Evolutionary conservation across 2,888 invertebrate species (phyloP).

Genomic region (Zaprionus obscuricornis): DNA sequence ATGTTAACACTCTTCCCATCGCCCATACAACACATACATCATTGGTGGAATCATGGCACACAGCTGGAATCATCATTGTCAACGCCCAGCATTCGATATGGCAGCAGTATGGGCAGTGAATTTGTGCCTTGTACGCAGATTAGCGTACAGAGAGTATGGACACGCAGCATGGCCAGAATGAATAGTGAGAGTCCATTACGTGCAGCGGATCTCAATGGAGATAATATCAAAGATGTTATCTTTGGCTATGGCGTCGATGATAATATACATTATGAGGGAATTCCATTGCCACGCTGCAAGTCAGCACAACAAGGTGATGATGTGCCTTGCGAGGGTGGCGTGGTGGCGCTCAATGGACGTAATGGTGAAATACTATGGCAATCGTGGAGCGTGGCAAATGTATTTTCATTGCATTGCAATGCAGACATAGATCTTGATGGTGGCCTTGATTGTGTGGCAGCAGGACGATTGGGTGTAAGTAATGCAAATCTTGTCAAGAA

Average conservation of each 20-base stretch:
- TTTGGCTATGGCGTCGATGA: conserved; percentile 89
- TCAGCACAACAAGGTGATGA: conserved; percentile 87
- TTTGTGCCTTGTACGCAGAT: conserved; percentile 83
- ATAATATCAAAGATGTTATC: conserved; percentile 88
- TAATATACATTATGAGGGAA: conserved; percentile 84
- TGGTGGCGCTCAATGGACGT: conserved; percentile 89
- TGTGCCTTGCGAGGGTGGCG: conserved; percentile 89
- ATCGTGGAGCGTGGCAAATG: conserved; percentile 88
- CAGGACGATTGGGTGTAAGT: conserved; percentile 89
- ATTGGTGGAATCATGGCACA: conserved; percentile 84
- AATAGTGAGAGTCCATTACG: conserved; percentile 90
- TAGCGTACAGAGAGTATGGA: conserved; percentile 86
- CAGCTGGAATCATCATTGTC: conserved; percentile 31
- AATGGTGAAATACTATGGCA: conserved; percentile 90
- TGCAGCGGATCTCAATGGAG: conserved; percentile 88
- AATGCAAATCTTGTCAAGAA: background rate
- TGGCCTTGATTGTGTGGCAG: conserved; percentile 88
- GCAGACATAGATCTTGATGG: conserved; percentile 89
- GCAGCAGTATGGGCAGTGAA: conserved; percentile 76
- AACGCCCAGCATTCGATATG: conserved; percentile 43
- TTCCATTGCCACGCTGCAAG: conserved; percentile 85
- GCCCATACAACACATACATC: conserved; percentile 86
- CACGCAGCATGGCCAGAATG: conserved; percentile 87
- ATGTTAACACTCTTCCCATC: conserved; percentile 87
- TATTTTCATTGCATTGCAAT: conserved; percentile 89